Evolutionary conservation across 1,140 invertebrate genomes (phyloP), one percentile per base, ranked within the genome.

Genomic region (Zaprionus gabonicus): DNA sequence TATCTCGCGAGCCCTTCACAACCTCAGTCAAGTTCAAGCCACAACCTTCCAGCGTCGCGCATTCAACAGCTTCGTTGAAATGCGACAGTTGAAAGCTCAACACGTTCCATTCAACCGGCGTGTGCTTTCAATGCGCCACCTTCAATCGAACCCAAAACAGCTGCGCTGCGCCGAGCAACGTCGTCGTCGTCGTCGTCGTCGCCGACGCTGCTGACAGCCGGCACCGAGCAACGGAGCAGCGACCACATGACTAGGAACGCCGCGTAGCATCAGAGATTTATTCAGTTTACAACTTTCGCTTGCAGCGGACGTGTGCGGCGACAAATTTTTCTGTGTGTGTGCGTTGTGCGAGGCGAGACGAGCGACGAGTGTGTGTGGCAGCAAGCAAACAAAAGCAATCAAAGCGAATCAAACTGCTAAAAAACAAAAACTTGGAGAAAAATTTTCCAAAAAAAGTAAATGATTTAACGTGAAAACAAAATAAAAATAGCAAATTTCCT

Each of bases 271-370:
- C 76, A 77, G 69, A 84, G 85, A 85, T 80, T 88, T 88, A 88
- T 88, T 88, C 85, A 57, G 81, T 80, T 85, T 74, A 81, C 78
- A 90, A 90, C 85, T 82, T 85, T 85, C 79, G 85, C 55, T 79
- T 64, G 85, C 67, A 76, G 66, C 85, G 82, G 85, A 85, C 86
- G 85, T 88, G 82, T 44, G 57, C 57, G 67, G 23, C 71, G 67
- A 67, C 57, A 69, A n/a, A 46, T 38, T 38, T 15, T 58, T 58
- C 67, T 83, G 34, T 74, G 63, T 68, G 44, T 70, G 56, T 41
- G 44, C 41, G 20, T 66, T 34, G 62, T 72, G 59, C 10, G 66
- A 63, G 67, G 2, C 41, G 41, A 44, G 15, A n/a, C 38, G 38
- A 41, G 15, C 6, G 27, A 9, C 46, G 17, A 49, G 46, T 23